Percentiles rank a stretch among this genome's conserved stretches.
Evolutionary conservation across 2,888 invertebrate species (phyloP).

Genomic region (Agrotis segetum): DNA sequence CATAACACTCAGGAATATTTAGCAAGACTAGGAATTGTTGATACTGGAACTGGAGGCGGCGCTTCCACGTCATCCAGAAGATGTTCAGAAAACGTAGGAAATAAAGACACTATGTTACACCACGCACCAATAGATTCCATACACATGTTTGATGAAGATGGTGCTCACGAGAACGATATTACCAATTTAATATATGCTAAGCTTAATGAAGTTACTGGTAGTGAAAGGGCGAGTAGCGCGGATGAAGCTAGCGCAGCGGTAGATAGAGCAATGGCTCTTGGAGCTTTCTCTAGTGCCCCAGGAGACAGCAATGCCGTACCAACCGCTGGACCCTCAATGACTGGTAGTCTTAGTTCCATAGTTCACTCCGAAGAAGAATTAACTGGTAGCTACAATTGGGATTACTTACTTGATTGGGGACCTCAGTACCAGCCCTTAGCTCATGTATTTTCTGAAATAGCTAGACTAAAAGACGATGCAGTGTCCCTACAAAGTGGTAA

Average conservation of each 20-base stretch:
- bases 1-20: constrained; percentile 99
- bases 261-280: constrained; percentile 93
- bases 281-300: constrained; percentile 93
- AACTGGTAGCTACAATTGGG: constrained; percentile 99
- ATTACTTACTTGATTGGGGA: constrained; percentile 98
- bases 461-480: constrained; percentile 98
- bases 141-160: constrained; percentile 98
- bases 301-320: constrained; percentile 92
- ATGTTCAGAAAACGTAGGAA: constrained; percentile 93
- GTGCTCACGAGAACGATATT: constrained; percentile 96
- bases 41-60: constrained; percentile 93
- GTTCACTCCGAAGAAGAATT: constrained; percentile 99
- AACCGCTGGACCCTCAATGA: constrained; percentile 96
- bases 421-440: constrained; percentile 99
- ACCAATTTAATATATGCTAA: constrained; percentile 98
- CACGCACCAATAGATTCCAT: constrained; percentile 95
- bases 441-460: constrained; percentile 99
- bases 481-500: constrained; percentile 96
- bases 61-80: constrained; percentile 93
- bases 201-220: constrained; percentile 95
- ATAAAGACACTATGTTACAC: constrained; percentile 92
- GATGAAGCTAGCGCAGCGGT: constrained; percentile 93
- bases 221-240: constrained; percentile 93
- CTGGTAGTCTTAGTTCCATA: constrained; percentile 97
- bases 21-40: constrained; percentile 98